Conservation (phyloP, 2,797 vertebrate genomes). For the Argyrosomus regius region DNA sequence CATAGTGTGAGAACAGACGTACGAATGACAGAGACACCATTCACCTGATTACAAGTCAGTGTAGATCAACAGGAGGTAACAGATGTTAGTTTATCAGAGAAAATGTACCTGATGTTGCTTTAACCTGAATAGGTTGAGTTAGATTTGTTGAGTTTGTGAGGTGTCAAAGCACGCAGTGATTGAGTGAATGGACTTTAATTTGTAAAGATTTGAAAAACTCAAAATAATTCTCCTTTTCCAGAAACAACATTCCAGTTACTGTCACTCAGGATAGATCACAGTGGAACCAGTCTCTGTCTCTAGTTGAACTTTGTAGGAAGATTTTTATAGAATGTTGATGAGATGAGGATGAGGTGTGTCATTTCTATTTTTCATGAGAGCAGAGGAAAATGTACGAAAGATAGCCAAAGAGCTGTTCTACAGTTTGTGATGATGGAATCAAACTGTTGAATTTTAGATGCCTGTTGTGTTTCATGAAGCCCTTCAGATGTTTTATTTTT, state of each 20-base stretch:
- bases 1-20: too few relatives aligned
- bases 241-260: not conserved
- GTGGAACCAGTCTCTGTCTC: not conserved
- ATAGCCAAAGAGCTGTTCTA: constrained; percentile 17
- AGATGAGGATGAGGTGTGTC: not conserved
- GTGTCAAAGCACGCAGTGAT: too few relatives aligned
- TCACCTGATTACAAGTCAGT: too few relatives aligned
- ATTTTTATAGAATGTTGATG: not conserved
- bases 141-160: not conserved
- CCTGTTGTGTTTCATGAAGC: constrained; percentile 36
- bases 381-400: not conserved
- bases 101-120: not conserved
- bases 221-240: not conserved
- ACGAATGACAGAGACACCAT: too few relatives aligned
- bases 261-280: constrained; percentile 14
- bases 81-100: too few relatives aligned
- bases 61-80: too few relatives aligned
- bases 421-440: not conserved
- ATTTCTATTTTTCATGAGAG: not conserved
- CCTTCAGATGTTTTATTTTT: constrained; percentile 52
- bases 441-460: constrained; percentile 44
- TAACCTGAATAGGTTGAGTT: not conserved
- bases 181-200: not conserved
- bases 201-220: not conserved
- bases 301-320: constrained; percentile 2